A percentile compares a stretch with the other conserved stretches of the same genome.
These are phyloP conservation scores for Salminus brasiliensis DNA, from an alignment of 2,113 vertebrate genomes.

Conservation along the genomic window DNA sequence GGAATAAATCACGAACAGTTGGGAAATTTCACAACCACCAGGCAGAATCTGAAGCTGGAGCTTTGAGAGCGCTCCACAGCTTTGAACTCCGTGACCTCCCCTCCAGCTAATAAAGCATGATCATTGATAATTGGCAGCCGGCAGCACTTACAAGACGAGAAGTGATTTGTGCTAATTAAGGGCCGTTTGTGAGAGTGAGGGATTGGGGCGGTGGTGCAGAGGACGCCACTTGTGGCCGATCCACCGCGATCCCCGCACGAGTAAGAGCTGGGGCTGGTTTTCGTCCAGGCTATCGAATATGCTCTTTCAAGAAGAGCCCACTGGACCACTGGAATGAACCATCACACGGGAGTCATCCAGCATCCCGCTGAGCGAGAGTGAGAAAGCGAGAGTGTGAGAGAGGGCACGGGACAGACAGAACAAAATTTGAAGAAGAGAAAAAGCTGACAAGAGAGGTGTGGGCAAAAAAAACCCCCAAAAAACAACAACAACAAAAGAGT, in stretches of 20 bases:
- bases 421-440: conserved; percentile 7
- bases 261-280: not conserved
- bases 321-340: not conserved
- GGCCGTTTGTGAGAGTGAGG: conserved; percentile 46
- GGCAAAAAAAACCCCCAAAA: not conserved
- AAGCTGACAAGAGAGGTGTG: conserved; percentile 2
- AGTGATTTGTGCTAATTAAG: conserved; percentile 70
- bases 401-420: not conserved
- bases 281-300: conserved; percentile 21
- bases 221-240: not conserved
- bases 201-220: conserved; percentile 38
- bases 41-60: not conserved
- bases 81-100: conserved; percentile 62
- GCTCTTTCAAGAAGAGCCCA: conserved; percentile 39
- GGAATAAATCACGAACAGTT: not conserved
- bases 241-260: not conserved
- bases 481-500: too few species aligned
- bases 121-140: conserved; percentile 72
- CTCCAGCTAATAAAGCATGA: conserved; percentile 60
- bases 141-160: conserved; percentile 66
- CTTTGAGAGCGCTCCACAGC: not conserved
- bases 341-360: not conserved
- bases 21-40: not conserved
- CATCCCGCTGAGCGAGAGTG: conserved; percentile 7
- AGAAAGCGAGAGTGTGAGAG: not conserved